These are phyloP conservation scores for Hypotaenidia philippensis DNA, from an alignment of 2,797 vertebrate genomes.

Conservation along the genomic window DNA sequence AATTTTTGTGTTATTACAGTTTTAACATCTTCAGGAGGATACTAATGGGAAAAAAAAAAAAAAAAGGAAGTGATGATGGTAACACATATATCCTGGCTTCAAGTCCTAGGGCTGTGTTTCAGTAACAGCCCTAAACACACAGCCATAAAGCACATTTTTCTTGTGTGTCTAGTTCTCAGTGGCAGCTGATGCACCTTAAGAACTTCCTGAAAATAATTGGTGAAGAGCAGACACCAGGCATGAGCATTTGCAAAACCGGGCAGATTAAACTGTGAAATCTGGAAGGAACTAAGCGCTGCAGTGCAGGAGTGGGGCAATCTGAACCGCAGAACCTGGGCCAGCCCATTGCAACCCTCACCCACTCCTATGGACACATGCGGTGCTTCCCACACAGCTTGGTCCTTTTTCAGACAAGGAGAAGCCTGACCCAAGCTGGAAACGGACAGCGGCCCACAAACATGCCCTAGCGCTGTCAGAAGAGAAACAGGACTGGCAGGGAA, in stretches of 20 bases:
- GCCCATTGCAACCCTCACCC: neutral
- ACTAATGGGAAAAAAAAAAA: neutral
- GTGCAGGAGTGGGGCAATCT: rapidly evolving
- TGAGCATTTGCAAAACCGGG: neutral
- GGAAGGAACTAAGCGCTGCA: rapidly evolving
- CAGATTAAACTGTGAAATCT: neutral
- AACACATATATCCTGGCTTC: neutral
- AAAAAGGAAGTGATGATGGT: neutral
- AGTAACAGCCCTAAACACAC: neutral
- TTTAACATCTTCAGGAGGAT: neutral
- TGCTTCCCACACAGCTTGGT: rapidly evolving
- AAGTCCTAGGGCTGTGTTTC: rapidly evolving
- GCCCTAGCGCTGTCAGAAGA: rapidly evolving
- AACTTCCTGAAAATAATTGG: neutral
- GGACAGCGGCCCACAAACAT: rapidly evolving
- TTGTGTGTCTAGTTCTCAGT: rapidly evolving
- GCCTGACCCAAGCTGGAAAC: no score
- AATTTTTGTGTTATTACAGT: neutral
- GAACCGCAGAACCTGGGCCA: rapidly evolving
- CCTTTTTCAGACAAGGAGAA: rapidly evolving
- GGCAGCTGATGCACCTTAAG: neutral
- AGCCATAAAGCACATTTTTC: neutral
- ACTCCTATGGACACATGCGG: rapidly evolving
- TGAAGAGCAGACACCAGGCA: no score
- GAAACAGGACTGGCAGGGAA: rapidly evolving